Conservation (phyloP, 2,888 invertebrate species). For the Synanthedon vespiformis region DNA sequence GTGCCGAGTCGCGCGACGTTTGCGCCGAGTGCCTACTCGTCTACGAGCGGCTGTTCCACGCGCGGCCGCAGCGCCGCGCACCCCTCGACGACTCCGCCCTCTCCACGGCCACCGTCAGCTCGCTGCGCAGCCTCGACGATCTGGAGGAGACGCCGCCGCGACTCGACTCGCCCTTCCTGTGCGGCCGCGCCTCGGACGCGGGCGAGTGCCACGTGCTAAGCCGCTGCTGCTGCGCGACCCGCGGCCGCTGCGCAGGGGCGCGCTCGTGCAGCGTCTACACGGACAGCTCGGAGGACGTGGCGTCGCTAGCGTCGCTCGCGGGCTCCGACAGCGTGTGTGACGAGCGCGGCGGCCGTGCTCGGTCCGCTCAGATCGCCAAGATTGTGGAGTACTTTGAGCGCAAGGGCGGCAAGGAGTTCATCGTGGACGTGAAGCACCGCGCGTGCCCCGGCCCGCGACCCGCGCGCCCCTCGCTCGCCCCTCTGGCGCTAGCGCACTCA, state of each 20-base stretch:
- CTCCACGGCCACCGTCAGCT: slow-evolving; percentile 61
- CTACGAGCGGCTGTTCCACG: slow-evolving; percentile 37
- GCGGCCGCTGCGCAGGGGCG: slow-evolving; percentile 35
- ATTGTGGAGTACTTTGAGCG: slow-evolving; percentile 92
- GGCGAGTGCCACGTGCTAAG: slow-evolving; percentile 41
- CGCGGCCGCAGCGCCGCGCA: slow-evolving; percentile 9
- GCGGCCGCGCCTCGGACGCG: slow-evolving; percentile 23
- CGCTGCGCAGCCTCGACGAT: slow-evolving; percentile 72
- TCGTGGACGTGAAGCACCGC: slow-evolving; percentile 28
- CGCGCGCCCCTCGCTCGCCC: slow-evolving; percentile 18
- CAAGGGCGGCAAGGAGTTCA: slow-evolving; percentile 67
- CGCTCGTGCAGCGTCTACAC: slow-evolving; percentile 85
- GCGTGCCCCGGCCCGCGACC: not conserved
- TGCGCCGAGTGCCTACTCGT: slow-evolving; percentile 35
- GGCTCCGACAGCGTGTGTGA: slow-evolving; percentile 82
- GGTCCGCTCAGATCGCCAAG: slow-evolving; percentile 80
- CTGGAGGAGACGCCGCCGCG: slow-evolving; percentile 35
- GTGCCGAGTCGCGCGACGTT: slow-evolving; percentile 15
- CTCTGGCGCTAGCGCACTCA: slow-evolving; percentile 29
- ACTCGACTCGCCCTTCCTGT: slow-evolving; percentile 28
- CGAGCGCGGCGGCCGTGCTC: slow-evolving; percentile 70
- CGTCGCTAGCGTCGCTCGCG: slow-evolving; percentile 83
- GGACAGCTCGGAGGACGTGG: slow-evolving; percentile 88
- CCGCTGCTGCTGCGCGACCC: slow-evolving; percentile 46
- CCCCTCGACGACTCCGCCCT: slow-evolving; percentile 69